phyloP scores from a whole-genome alignment of 2,797 vertebrate genomes.

The Allobates femoralis region DNA sequence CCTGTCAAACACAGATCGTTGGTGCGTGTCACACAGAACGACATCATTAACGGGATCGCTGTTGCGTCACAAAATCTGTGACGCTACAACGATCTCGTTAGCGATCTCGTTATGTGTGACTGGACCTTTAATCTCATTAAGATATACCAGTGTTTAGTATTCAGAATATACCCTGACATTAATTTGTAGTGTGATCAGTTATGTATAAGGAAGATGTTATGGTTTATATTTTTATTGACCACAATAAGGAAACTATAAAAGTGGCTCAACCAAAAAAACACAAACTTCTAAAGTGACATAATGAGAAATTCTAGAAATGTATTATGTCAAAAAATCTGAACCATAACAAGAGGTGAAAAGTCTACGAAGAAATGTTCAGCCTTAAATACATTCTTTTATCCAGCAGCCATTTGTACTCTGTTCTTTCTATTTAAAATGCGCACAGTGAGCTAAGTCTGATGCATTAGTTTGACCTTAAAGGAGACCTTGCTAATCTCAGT shows the following conservation, averaged over 20 bases:
- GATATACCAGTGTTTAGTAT: too few relatives aligned
- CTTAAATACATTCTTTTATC: conserved; percentile 30
- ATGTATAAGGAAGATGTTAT: neutral
- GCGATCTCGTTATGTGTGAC: too few relatives aligned
- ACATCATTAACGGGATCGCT: too few relatives aligned
- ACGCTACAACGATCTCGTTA: too few relatives aligned
- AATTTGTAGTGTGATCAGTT: neutral
- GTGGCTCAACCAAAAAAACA: neutral
- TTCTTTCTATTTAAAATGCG: conserved; percentile 26
- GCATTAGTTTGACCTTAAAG: conserved; percentile 48
- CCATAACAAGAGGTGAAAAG: neutral
- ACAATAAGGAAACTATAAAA: neutral
- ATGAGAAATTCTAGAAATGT: conserved; percentile 14
- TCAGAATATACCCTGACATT: neutral
- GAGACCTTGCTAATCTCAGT: conserved; percentile 51
- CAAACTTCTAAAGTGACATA: neutral
- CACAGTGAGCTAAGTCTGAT: conserved; percentile 41
- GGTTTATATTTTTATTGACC: neutral
- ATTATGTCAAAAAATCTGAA: neutral
- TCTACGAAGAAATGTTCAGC: neutral
- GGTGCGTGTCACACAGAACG: too few relatives aligned
- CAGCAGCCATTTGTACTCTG: neutral
- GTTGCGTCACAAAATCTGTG: too few relatives aligned
- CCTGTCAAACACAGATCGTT: too few relatives aligned
- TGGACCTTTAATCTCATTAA: too few relatives aligned